Conservation (phyloP, 2,113 vertebrate genomes). For the Cynocephalus volans region DNA sequence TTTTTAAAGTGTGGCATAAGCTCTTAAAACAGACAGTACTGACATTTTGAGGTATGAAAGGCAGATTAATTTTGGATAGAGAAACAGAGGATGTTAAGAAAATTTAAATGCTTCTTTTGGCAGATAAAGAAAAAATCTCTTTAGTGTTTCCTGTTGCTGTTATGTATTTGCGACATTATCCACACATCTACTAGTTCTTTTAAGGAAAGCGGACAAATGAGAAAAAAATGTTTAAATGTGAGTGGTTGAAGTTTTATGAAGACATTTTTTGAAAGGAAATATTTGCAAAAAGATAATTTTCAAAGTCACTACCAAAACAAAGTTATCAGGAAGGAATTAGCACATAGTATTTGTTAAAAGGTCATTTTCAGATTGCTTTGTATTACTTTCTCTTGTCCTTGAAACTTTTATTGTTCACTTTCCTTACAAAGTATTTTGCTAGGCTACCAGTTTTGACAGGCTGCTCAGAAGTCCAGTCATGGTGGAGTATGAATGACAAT, state of each 20-base stretch:
- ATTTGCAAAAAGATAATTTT: neutral
- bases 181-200: neutral
- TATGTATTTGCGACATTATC: conserved; percentile 27
- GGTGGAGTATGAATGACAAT: neutral
- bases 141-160: neutral
- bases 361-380: neutral
- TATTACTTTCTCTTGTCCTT: neutral
- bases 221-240: conserved; percentile 41
- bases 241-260: neutral
- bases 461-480: neutral
- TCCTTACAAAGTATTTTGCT: neutral
- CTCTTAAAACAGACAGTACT: conserved; percentile 60
- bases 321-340: neutral
- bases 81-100: conserved; percentile 21
- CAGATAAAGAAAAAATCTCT: conserved; percentile 24
- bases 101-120: conserved; percentile 24
- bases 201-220: neutral
- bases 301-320: neutral
- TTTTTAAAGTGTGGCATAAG: conserved; percentile 44
- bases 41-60: conserved; percentile 67
- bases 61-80: conserved; percentile 54
- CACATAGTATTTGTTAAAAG: neutral
- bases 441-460: neutral
- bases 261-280: conserved; percentile 14
- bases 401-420: neutral